Percentiles rank a stretch among this genome's conserved stretches.
Evolutionary conservation across 2,797 vertebrate species (phyloP).

Genomic region (Pseudochirops corinnae): DNA sequence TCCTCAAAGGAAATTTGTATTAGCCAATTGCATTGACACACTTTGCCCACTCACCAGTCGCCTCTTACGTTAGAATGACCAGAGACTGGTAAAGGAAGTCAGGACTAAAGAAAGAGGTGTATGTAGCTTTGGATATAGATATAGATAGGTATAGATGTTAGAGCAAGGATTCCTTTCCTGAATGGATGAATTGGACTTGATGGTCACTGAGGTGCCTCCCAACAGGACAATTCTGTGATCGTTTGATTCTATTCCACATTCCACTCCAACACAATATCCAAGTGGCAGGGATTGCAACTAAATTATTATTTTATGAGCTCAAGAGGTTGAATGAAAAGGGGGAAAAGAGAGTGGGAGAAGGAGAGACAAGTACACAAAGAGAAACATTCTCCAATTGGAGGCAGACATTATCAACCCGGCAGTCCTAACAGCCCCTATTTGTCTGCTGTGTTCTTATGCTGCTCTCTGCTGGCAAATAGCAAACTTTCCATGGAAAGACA

Average conservation of each 20-base stretch:
- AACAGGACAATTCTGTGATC: background rate
- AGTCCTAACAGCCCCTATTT: background rate
- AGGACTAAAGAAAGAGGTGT: background rate
- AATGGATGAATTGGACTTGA: background rate
- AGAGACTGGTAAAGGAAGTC: background rate
- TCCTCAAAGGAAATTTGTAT: background rate
- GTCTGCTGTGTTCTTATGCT: background rate
- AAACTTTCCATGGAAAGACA: background rate
- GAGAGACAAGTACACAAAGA: background rate
- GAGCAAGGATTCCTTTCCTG: background rate
- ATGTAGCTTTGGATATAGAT: too few relatives aligned
- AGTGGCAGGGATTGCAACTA: background rate
- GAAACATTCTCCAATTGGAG: background rate
- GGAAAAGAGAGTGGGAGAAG: background rate
- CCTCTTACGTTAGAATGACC: background rate
- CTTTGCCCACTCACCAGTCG: background rate
- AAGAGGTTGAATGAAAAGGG: background rate
- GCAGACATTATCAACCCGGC: background rate
- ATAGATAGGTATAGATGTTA: background rate
- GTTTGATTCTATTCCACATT: background rate
- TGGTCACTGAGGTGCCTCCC: background rate
- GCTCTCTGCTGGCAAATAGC: background rate
- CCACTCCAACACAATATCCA: background rate
- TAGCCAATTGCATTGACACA: background rate
- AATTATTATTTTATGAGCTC: background rate